These are phyloP conservation scores for Conistra vaccinii DNA, from an alignment of 2,888 invertebrate genomes.

Conservation along the genomic window DNA sequence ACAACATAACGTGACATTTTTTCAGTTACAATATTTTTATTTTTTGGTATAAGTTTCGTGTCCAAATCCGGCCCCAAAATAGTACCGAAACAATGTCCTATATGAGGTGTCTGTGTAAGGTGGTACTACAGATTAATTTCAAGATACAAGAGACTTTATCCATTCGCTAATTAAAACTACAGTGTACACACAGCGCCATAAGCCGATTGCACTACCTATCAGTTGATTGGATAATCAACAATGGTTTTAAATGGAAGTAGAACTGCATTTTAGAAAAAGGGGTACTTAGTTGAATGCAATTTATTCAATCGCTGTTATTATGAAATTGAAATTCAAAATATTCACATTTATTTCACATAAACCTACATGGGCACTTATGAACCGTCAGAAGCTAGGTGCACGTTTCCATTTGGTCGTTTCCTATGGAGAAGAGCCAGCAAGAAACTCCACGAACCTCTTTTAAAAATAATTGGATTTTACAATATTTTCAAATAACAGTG, in stretches of 20 bases:
- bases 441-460: no score
- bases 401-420: no score
- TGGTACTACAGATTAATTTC: background rate
- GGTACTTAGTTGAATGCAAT: background rate
- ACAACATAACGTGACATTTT: constrained; percentile 1
- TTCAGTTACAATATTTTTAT: constrained; percentile 4
- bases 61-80: background rate
- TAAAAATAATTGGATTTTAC: no score
- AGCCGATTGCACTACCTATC: constrained; percentile 2
- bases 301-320: background rate
- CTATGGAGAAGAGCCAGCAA: no score
- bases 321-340: no score
- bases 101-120: background rate
- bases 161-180: constrained; percentile 15
- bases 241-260: background rate
- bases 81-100: background rate
- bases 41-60: background rate
- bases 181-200: constrained; percentile 15
- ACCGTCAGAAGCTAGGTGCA: no score
- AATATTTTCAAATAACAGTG: no score
- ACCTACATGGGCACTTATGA: no score
- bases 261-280: constrained; percentile 2
- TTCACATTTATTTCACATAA: no score
- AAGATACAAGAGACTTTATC: constrained; percentile 4
- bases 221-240: constrained; percentile 4